Evolutionary conservation across 2,888 invertebrate species (phyloP), one percentile per base, ranked within the genome.

Genomic region (Chrysolina haemoptera): DNA sequence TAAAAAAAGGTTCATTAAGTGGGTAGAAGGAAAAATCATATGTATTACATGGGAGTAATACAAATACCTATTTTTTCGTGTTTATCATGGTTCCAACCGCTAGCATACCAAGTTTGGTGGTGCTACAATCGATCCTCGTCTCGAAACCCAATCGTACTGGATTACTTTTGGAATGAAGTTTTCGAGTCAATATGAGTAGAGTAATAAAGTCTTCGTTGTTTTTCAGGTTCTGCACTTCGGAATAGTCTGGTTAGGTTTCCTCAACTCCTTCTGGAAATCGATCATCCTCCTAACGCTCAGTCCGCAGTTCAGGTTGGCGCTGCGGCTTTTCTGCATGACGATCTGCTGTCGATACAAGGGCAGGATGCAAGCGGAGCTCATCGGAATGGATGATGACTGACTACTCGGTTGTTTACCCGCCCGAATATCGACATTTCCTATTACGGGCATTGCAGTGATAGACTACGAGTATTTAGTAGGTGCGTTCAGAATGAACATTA

Each of bases 241-340:
- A 78, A 93, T 98, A 80, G 95, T 98, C 70, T 98, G 98, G 98
- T 90, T 98, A 82, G 98, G 98, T 64, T 94, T 98, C 82, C 90
- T 96, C 81, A 98, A 98, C 89, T 97, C 97, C 65, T 96, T 97
- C 88, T 98, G 98, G 95, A 98, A 98, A 89, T 94, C 97, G 79
- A 89, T 98, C 78, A 95, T 98, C 82, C 93, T 98, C 87, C 91
- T 96, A 80, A 92, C 95, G 76, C 91, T 98, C 89, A 98, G 97
- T 87, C 96, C 96, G 62, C 96, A 98, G 88, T 98, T 98, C 89
- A 92, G 98, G 78, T 91, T 96, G 76, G 97, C 97, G 62, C 90
- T 97, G 82, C 91, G 95, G 83, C 94, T 96, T 84, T 92, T 97
- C 85, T 97, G 96, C 89, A 90, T 96, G 89, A 96, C 95, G 62